Evolutionary conservation across 2,888 invertebrate genomes (phyloP), one percentile per base, ranked within the genome.

Genomic region (Trimorus sp.): DNA sequence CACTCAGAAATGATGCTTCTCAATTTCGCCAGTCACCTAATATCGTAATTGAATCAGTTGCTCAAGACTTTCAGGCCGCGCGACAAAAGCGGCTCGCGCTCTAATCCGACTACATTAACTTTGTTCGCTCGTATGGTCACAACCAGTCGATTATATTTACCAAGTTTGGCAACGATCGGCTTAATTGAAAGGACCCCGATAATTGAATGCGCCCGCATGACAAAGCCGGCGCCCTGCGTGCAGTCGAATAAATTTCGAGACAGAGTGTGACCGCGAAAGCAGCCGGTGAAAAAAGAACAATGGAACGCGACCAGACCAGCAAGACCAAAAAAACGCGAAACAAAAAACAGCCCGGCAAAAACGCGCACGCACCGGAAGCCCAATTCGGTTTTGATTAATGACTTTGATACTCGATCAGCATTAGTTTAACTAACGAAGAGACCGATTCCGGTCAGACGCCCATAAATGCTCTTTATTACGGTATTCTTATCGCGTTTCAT

Each of bases 351-450:
- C 26, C 26, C 4, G 26, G 26, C 26, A 26, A 26, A 26, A 26
- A 26, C 26, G 26, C 26, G 26, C 26, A 26, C 26, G 26, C 26
- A 3, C 26, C 26, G 26, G 26, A 26, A 26, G 26, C 26, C 4
- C 4, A 26, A 79, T 75, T 77, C 81, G 81, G 54, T 83, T 85
- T 88, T 87, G 88, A 89, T 88, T 88, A 89, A 89, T 87, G 87
- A 87, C 85, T 83, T 76, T 84, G 86, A 88, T 88, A 88, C 88
- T 88, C 88, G 85, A 87, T 82, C 62, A 59, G 68, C 73, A 87
- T 87, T 88, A 86, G 87, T 89, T 88, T 86, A 85, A 86, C 84
- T 84, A 85, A 86, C 87, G 84, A 86, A 80, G 77, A 75, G 62
- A 60, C 65, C 38, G 62, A 51, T 76, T 71, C 76, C 80, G 66